Conservation (phyloP, 2,113 vertebrate species). For the Emberiza fucata region DNA sequence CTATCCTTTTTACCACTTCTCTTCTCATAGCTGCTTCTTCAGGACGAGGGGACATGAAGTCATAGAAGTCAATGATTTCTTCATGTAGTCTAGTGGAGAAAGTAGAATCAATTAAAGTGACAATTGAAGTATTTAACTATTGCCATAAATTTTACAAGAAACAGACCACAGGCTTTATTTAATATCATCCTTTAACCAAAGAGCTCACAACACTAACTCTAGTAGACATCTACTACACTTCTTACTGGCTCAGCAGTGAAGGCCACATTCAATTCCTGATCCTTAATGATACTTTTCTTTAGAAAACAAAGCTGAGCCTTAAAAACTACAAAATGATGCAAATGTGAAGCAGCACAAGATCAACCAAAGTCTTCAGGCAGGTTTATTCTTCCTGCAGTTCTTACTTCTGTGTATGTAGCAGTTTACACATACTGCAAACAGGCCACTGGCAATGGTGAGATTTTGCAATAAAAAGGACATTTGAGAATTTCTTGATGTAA, state of each 20-base stretch:
- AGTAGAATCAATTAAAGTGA: background rate
- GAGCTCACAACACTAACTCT: background rate
- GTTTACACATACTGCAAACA: background rate
- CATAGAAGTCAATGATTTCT: slow-evolving; percentile 97
- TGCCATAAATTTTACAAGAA: background rate
- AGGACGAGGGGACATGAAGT: slow-evolving; percentile 95
- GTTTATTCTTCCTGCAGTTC: background rate
- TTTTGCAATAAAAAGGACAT: background rate
- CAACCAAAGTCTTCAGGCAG: background rate
- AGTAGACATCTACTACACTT: background rate
- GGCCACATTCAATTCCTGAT: background rate
- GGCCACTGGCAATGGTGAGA: background rate
- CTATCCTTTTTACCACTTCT: slow-evolving; percentile 94
- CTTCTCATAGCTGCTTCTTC: slow-evolving; percentile 96
- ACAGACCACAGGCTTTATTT: background rate
- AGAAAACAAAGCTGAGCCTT: background rate
- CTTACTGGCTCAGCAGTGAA: background rate
- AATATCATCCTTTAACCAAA: background rate
- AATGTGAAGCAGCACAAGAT: background rate
- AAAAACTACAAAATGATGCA: background rate
- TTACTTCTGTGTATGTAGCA: background rate
- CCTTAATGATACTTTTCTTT: background rate
- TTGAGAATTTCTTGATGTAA: background rate
- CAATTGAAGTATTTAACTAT: background rate
- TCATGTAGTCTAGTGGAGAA: slow-evolving; percentile 85